phyloP scores from a whole-genome alignment of 1,140 invertebrate genomes.

The Pinna nobilis region DNA sequence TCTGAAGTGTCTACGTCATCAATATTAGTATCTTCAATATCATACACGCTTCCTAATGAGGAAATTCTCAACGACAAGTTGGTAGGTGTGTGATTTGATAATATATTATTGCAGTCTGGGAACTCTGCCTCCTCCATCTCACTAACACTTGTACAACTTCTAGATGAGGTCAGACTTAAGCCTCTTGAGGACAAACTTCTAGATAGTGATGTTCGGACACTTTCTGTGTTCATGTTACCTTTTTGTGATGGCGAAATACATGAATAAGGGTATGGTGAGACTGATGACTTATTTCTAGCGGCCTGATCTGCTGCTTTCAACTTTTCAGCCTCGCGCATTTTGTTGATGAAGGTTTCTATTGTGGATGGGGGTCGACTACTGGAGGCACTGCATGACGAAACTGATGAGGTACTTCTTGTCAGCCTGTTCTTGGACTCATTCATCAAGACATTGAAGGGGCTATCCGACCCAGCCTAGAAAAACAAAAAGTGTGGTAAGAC shows the following conservation, averaged over 20 bases:
- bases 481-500: neutral
- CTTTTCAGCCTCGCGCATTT: slow-evolving; percentile 43
- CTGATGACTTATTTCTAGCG: neutral
- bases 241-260: slow-evolving; percentile 37
- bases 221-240: neutral
- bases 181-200: neutral
- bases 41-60: too few relatives aligned
- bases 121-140: neutral
- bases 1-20: slow-evolving; percentile 3
- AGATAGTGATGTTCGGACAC: neutral
- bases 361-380: slow-evolving; percentile 26
- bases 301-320: slow-evolving; percentile 17
- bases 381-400: slow-evolving; percentile 18
- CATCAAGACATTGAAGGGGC: slow-evolving; percentile 28
- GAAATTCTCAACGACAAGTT: too few relatives aligned
- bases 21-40: too few relatives aligned
- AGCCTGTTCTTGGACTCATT: slow-evolving; percentile 17
- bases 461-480: slow-evolving; percentile 30
- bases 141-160: slow-evolving; percentile 11
- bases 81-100: too few relatives aligned
- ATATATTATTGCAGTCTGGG: too few relatives aligned
- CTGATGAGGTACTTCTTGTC: slow-evolving; percentile 16
- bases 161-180: neutral
- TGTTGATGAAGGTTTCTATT: slow-evolving; percentile 33
- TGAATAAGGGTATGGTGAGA: slow-evolving; percentile 28